phyloP scores from a whole-genome alignment of 2,113 vertebrate species.

The Vanacampus margaritifer region DNA sequence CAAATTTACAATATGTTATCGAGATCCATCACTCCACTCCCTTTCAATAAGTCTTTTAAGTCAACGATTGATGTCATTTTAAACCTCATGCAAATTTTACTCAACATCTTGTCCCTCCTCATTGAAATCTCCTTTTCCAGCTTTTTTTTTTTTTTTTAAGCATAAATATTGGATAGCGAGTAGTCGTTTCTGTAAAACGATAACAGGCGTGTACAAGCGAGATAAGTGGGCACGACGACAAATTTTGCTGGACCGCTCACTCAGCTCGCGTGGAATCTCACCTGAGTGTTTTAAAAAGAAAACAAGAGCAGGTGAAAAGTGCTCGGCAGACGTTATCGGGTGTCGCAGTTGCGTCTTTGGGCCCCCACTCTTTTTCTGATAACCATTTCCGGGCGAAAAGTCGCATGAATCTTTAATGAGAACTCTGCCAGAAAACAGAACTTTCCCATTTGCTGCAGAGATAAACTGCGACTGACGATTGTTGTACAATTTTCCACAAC shows the following conservation, averaged over 20 bases:
- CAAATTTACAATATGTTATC: no score
- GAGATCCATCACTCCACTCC: no score
- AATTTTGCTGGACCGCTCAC: slow-evolving; percentile 41
- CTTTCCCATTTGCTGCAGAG: slow-evolving; percentile 59
- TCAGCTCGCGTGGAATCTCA: slow-evolving; percentile 33
- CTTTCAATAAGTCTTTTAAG: no score
- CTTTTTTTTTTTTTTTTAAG: slow-evolving; percentile 45
- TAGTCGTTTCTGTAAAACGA: slow-evolving; percentile 47
- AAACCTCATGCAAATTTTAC: slow-evolving; percentile 59
- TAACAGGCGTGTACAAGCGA: slow-evolving; percentile 52
- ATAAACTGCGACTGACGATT: slow-evolving; percentile 25
- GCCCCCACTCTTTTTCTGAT: slow-evolving; percentile 5
- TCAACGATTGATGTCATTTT: no score
- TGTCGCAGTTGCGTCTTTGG: slow-evolving; percentile 18
- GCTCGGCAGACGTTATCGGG: slow-evolving; percentile 24
- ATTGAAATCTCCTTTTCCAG: slow-evolving; percentile 35
- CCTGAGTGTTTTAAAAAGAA: slow-evolving; percentile 19
- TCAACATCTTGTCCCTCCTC: slow-evolving; percentile 11
- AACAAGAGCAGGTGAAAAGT: slow-evolving; percentile 28
- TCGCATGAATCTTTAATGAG: slow-evolving; percentile 61
- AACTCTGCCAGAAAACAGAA: slow-evolving; percentile 43
- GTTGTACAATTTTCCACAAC: slow-evolving; percentile 38
- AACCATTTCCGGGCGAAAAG: slow-evolving; percentile 23
- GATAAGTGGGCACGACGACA: slow-evolving; percentile 54
- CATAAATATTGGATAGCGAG: slow-evolving; percentile 62